Base-by-base conservation (phyloP, 2,113 vertebrate genomes). In the Sceloporus undulatus region DNA sequence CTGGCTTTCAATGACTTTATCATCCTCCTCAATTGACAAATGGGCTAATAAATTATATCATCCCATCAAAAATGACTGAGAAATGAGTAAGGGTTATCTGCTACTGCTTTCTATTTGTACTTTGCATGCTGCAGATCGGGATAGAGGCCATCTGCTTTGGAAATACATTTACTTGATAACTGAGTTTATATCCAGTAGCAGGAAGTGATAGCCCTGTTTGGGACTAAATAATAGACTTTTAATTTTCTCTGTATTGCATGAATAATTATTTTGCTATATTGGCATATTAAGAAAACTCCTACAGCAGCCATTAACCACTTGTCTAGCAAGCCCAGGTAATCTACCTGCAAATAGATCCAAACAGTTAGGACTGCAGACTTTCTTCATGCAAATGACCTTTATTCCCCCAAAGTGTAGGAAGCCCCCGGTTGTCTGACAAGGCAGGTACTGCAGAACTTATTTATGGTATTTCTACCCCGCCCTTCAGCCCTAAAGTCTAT, bases 1-100 rank as follows among this genome's bases (percentile, higher is more conserved):
- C 70, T 91, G 91, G 82, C 90, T 92, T 92, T 91, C 87, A 89
- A 87, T 90, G 89, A 92, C 90, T 93, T 95, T 94, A 93, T 94
- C 66, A n/a, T 40, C 93, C 82, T 56, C 29, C 88, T 75, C 10
- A 75, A 54, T 79, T 85, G 86, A 78, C 66, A 82, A 87, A 88
- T 79, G 40, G n/a, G 25, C 6, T 88, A 71, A 75, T 0, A 0
- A 93, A 52, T 1, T 62, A 0, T 1, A 87, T 91, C 82, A 56
- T 90, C 84, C 94, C 54, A 40, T 78, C 65, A 76, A 79, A 92
- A 90, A 73, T 4, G 0, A n/a, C 52, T 19, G 9, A 82, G 85
- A 85, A 82, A 79, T 70, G 92, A 87, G 82, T 90, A 93, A 91
- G 89, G 83, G 90, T 89, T 92, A 85, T 54, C 34, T 84, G 2